Evolutionary conservation across 2,113 vertebrate genomes (phyloP).

Genomic region (Boulengeromyrus knoepffleri): DNA sequence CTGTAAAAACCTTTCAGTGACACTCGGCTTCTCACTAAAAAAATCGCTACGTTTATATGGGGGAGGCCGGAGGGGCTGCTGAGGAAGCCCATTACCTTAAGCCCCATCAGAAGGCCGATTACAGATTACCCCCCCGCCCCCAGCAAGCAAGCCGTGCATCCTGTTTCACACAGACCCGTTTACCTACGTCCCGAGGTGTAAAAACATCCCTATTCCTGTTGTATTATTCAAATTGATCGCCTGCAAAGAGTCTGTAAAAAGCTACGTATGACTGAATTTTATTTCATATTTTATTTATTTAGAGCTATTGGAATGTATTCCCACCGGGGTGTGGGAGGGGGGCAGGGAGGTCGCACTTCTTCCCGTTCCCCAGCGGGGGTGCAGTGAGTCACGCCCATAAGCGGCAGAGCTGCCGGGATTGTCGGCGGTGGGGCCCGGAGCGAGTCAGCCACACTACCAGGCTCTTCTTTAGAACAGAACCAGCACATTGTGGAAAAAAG

Average conservation of each 20-base stretch:
- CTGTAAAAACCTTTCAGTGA: neutral
- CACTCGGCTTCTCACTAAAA: neutral
- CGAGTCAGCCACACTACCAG: neutral
- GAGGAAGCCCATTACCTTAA: neutral
- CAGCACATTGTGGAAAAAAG: neutral
- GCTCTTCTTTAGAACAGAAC: neutral
- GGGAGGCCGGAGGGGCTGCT: neutral
- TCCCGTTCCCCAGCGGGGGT: conserved; percentile 2
- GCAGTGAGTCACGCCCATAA: neutral
- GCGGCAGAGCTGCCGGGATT: too few relatives aligned
- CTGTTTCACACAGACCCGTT: neutral
- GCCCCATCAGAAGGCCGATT: neutral
- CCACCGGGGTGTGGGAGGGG: neutral
- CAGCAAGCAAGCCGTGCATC: neutral
- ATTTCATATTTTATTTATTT: neutral
- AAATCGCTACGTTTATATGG: neutral
- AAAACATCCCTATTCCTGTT: neutral
- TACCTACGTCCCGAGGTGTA: neutral
- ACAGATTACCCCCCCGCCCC: neutral
- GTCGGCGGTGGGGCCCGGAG: neutral
- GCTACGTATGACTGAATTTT: conserved; percentile 5
- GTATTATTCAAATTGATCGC: neutral
- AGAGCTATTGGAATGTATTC: neutral
- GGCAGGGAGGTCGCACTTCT: neutral
- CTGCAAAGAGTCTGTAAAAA: neutral